phyloP scores from a whole-genome alignment of 2,113 vertebrate species.

The Pygoscelis adeliae region DNA sequence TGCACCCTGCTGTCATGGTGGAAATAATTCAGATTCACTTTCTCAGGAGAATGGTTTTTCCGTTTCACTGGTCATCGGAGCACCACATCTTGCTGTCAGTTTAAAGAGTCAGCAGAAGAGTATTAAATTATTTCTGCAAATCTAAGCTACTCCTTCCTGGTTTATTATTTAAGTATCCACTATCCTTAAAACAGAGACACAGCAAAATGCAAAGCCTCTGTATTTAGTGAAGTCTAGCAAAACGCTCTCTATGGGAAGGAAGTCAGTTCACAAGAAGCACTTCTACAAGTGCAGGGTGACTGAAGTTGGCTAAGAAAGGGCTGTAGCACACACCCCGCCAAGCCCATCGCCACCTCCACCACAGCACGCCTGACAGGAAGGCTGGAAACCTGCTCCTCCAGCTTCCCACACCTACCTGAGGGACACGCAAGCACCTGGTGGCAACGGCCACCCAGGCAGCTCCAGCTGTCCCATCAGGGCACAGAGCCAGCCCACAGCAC shows the following conservation, averaged over 20 bases:
- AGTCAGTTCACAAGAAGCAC: background rate
- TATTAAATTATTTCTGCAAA: background rate
- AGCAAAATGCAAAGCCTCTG: background rate
- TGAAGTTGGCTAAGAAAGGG: background rate
- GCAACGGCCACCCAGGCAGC: background rate
- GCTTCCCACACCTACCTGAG: background rate
- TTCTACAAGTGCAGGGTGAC: background rate
- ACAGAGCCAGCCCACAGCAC: background rate
- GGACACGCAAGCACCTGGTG: background rate
- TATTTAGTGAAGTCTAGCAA: background rate
- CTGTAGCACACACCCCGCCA: background rate
- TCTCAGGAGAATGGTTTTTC: background rate
- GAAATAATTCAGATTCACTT: background rate
- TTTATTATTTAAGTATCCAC: background rate
- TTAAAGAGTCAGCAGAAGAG: background rate
- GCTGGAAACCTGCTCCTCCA: background rate
- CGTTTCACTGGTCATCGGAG: background rate
- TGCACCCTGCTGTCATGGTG: background rate
- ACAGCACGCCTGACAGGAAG: background rate
- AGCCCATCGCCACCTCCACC: background rate
- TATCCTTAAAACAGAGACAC: background rate
- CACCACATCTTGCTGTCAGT: background rate
- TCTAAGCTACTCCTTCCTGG: background rate
- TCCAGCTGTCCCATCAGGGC: background rate
- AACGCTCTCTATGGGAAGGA: background rate